Evolutionary conservation across 92 coral and sea anemone species (phyloP).

Genomic region (Zoanthus sociatus): DNA sequence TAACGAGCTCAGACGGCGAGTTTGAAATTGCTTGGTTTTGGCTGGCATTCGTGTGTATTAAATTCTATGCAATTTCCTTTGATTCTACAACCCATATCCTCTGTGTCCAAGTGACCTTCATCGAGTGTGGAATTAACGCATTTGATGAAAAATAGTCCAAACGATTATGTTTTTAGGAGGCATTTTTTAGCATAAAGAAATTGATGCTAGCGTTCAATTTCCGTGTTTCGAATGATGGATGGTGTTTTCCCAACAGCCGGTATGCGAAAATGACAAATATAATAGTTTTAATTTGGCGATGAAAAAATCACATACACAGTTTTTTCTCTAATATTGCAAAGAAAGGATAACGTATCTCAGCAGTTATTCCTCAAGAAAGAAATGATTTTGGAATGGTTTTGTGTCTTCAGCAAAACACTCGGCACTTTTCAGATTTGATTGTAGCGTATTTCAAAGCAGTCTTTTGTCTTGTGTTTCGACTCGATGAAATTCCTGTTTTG

Average conservation of each 20-base stretch:
- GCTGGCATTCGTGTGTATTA: constrained; percentile 22
- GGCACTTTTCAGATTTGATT: constrained; percentile 19
- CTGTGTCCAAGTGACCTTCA: constrained; percentile 46
- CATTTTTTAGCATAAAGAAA: background rate
- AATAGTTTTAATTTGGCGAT: constrained; percentile 7
- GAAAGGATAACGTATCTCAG: background rate
- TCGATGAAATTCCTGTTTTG: constrained; percentile 39
- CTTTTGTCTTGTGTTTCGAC: constrained; percentile 31
- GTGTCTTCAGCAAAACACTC: background rate
- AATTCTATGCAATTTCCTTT: constrained; percentile 43
- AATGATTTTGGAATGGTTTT: constrained; percentile 1
- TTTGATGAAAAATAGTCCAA: background rate
- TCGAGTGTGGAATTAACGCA: constrained; percentile 17
- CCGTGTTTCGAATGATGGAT: constrained; percentile 15
- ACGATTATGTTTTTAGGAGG: background rate
- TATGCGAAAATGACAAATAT: constrained; percentile 13
- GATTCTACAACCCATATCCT: constrained; percentile 15
- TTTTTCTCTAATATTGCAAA: constrained; percentile 23
- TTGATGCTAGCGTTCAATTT: background rate
- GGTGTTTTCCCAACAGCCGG: constrained; percentile 44
- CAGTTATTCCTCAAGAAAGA: background rate
- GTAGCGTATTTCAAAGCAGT: constrained; percentile 16
- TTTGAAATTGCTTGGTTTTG: constrained; percentile 10
- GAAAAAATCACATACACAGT: background rate
- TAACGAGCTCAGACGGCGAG: background rate